Base-by-base conservation (phyloP, 2,888 invertebrate species). In the Amorpha juglandis region DNA sequence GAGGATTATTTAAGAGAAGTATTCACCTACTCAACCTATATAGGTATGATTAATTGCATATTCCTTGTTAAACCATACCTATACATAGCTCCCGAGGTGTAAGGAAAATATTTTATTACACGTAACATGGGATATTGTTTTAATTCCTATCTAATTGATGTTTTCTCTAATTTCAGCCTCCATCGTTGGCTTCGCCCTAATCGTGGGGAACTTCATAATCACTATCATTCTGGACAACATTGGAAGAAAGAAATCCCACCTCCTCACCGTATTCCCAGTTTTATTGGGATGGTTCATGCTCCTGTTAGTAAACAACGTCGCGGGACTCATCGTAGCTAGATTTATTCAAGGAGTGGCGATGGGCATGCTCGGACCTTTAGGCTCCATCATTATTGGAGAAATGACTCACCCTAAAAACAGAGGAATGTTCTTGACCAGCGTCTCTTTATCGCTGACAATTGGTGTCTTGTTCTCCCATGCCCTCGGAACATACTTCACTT, bases 401-500 rank as follows among this genome's bases (percentile, higher is more conserved):
- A 94, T 92, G 81, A 93, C 94, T 0, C 93, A 94, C 63, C 96
- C 95, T 0, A 93, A 87, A 66, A 93, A 95, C 66, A 89, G 96
- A 62, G 95, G 96, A 38, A 90, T 94, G 6, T 92, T 96, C 27
- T 87, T 95, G 12, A 94, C 96, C 1, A 90, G 93, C 7, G 94
- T 95, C 0, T 95, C 95, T 0, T 81, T 96, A 16, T 93, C 95
- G 0, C 87, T 95, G 14, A 95, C 96, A 0, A 75, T 91, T 12
- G 96, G 96, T 45, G 95, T 96, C 0, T 83, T 96, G 0, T 80
- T 95, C 12, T 92, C 94, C 6, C 96, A 96, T 72, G 78, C 92
- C 0, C 79, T 96, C 14, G 96, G 96, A 0, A 92, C 94, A 0
- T 94, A 90, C 76, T 83, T 95, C 6, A 88, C 89, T 62, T 96